These are phyloP conservation scores for Amphiprion percula DNA, from an alignment of 2,113 vertebrate genomes.

Conservation along the genomic window DNA sequence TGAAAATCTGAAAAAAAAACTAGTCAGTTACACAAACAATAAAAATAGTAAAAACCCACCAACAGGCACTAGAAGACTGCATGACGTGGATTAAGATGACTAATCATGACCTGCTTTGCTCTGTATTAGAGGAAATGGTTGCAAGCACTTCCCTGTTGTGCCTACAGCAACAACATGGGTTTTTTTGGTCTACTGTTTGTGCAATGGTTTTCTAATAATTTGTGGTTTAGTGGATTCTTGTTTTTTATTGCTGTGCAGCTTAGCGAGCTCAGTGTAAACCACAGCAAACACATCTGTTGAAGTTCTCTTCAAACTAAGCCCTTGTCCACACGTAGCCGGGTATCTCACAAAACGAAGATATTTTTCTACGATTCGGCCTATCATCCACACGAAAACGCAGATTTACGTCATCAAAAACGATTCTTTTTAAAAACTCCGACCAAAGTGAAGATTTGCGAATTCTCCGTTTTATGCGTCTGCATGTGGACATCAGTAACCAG, in stretches of 20 bases:
- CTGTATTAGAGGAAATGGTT: slow-evolving; percentile 11
- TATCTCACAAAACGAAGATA: too few relatives aligned
- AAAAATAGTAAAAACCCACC: slow-evolving; percentile 8
- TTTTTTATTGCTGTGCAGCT: neutral
- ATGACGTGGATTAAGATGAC: slow-evolving; percentile 28
- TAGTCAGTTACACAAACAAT: neutral
- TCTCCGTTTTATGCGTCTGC: too few relatives aligned
- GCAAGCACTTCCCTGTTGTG: neutral
- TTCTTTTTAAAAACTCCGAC: too few relatives aligned
- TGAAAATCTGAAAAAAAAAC: neutral
- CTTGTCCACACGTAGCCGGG: too few relatives aligned
- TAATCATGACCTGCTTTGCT: slow-evolving; percentile 11
- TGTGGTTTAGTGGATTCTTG: neutral
- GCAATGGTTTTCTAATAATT: neutral
- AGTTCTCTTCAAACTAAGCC: neutral
- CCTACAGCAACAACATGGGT: neutral
- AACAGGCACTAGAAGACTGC: neutral
- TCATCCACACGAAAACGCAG: too few relatives aligned
- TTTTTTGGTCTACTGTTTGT: neutral
- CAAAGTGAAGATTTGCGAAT: too few relatives aligned
- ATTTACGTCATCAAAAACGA: too few relatives aligned
- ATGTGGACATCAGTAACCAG: too few relatives aligned
- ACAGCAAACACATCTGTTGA: slow-evolving; percentile 7
- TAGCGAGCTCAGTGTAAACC: neutral
- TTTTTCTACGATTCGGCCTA: too few relatives aligned